Percentiles rank a stretch among this genome's conserved stretches.
Conservation (phyloP, 1,140 invertebrate species). For the Drosophila varians region DNA sequence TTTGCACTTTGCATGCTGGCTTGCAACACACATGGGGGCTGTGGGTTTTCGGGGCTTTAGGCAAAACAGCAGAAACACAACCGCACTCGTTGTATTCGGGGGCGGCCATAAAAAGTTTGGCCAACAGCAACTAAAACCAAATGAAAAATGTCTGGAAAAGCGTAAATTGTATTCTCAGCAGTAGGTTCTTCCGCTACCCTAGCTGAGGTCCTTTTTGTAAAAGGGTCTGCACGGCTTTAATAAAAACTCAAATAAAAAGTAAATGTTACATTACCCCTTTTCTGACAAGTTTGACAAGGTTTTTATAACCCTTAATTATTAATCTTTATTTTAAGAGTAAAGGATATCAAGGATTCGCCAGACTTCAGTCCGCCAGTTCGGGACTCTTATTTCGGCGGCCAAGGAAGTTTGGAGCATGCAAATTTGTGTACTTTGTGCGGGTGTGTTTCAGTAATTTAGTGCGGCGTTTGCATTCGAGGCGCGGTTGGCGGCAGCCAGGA, state of each 20-base stretch:
- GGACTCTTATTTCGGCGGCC: not conserved
- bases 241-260: too few species aligned
- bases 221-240: not conserved
- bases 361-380: not conserved
- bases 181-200: slow-evolving; percentile 37
- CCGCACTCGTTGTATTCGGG: slow-evolving; percentile 49
- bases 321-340: too few species aligned
- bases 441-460: slow-evolving; percentile 64
- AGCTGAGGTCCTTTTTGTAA: not conserved
- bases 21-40: slow-evolving; percentile 12
- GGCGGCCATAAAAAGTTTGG: slow-evolving; percentile 66
- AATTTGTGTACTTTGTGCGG: slow-evolving; percentile 5
- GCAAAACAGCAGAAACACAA: slow-evolving; percentile 36
- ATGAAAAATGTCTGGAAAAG: slow-evolving; percentile 69
- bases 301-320: too few species aligned
- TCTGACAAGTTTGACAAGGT: too few species aligned
- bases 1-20: slow-evolving; percentile 54
- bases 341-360: not conserved
- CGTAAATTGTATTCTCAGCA: slow-evolving; percentile 66
- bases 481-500: not conserved
- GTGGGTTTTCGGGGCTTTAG: slow-evolving; percentile 2
- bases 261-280: too few species aligned
- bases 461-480: slow-evolving; percentile 57
- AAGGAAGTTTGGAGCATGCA: slow-evolving; percentile 6
- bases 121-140: slow-evolving; percentile 36